These are phyloP conservation scores for Parochlus steinenii DNA, from an alignment of 2,888 invertebrate genomes.

Conservation along the genomic window DNA sequence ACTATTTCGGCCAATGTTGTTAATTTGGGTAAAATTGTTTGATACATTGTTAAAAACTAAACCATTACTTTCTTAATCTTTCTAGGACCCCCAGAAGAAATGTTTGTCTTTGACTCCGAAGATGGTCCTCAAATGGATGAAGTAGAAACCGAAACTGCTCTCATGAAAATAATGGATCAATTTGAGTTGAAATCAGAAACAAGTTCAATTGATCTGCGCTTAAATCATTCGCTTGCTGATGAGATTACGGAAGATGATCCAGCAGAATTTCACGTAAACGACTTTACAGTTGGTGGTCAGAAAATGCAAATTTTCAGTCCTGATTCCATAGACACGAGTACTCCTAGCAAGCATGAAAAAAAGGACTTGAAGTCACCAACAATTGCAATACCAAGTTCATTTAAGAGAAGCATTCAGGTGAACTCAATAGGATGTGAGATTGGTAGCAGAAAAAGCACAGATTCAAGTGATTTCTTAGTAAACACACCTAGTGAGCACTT, in stretches of 20 bases:
- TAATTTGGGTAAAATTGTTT: no score
- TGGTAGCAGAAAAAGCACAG: conserved; percentile 40
- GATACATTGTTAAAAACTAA: no score
- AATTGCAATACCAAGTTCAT: conserved; percentile 17
- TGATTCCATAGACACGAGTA: no score
- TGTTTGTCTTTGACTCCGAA: conserved; percentile 60
- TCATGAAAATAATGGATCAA: conserved; percentile 25
- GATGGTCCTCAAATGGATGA: conserved; percentile 20
- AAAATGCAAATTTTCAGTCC: conserved; percentile 19
- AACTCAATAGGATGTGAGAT: conserved; percentile 44
- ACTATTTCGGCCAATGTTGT: conserved; percentile 19
- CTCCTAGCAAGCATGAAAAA: conserved; percentile 13
- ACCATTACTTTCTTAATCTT: no score
- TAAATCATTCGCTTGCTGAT: conserved; percentile 33
- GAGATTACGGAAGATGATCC: conserved; percentile 37
- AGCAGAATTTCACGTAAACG: conserved; percentile 31
- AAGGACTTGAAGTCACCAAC: conserved; percentile 41
- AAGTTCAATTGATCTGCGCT: conserved; percentile 31
- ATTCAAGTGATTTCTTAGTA: conserved; percentile 26
- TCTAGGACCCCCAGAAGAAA: conserved; percentile 43
- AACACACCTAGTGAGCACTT: conserved; percentile 19
- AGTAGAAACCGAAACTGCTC: conserved; percentile 20
- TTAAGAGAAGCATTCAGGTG: conserved; percentile 30
- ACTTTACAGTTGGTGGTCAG: conserved; percentile 31
- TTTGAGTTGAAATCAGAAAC: conserved; percentile 27